Evolutionary conservation across 2,888 invertebrate species (phyloP), one percentile per base, ranked within the genome.

Genomic region (Andrena minutula): DNA sequence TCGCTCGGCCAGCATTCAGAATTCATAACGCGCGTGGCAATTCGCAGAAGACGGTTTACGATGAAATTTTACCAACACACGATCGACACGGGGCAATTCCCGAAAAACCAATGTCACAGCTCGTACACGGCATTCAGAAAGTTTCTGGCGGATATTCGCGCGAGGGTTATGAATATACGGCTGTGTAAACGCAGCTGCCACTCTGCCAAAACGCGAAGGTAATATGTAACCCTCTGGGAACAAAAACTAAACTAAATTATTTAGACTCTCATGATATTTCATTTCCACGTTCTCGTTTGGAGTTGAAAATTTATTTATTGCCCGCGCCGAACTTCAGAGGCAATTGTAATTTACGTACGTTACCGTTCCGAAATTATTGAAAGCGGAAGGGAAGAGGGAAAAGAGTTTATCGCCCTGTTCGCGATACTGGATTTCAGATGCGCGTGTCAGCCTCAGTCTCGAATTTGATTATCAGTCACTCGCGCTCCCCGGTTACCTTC

Each of bases 171-270:
- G 68, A 79, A 79, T 53, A 68, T 74, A 65, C 30, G 65, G 53
- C 71, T 61, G 68, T 20, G 74, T 10, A 12, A 26, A 58, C 69
- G 30, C 65, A 75, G 58, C 84, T 79, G 73, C 70, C 68, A 64
- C 35, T 60, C 75, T 64, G 64, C 23, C 23, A 12, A 69, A 71
- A 79, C 71, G 66, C 63, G 71, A 65, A 71, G 73, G 74, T 74
- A 82, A 85, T 82, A 79, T 74, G 79, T 79, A 76, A 85, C 35
- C 53, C 41, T 26, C 35, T 51, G 65, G n/a, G 26, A 53, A 53
- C 61, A 75, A 23, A 51, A 61, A 32, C 66, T 23, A 32, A 75
- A 61, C 60, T 23, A 74, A 47, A 61, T 75, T 66, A 61, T 61
- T 75, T 66, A 66, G 20, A n/a, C 61, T 30, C 35, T 35, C 30